Conservation (phyloP, 2,113 vertebrate genomes). For the Pycnonotus jocosus region DNA sequence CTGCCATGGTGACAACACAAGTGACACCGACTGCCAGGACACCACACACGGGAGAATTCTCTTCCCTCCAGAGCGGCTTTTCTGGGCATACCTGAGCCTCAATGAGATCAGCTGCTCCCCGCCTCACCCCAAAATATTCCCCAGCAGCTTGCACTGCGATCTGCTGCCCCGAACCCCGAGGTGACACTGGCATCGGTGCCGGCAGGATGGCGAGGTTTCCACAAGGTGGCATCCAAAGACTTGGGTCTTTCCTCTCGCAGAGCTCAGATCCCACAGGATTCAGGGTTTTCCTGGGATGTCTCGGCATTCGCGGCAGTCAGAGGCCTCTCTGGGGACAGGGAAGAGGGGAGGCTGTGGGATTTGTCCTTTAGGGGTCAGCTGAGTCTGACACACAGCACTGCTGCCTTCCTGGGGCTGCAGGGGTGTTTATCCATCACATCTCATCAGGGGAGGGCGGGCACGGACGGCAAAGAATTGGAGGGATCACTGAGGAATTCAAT, state of each 20-base stretch:
- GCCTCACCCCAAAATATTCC: neutral
- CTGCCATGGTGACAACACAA: neutral
- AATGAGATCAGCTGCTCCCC: neutral
- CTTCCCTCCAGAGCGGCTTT: neutral
- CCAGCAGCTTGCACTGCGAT: neutral
- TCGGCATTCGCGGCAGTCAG: neutral
- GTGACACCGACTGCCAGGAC: neutral
- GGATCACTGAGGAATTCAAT: rapidly evolving
- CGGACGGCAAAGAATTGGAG: rapidly evolving
- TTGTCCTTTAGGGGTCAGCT: neutral
- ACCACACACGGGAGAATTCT: rapidly evolving
- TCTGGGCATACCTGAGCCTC: neutral
- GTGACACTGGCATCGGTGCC: neutral
- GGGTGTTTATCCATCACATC: neutral
- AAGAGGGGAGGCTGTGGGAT: neutral
- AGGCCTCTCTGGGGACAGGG: neutral
- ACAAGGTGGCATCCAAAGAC: conserved; percentile 53
- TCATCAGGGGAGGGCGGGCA: neutral
- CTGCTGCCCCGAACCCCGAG: neutral
- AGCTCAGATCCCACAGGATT: neutral
- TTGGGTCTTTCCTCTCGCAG: neutral
- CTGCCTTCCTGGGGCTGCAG: neutral
- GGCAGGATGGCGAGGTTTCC: neutral
- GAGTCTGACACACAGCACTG: neutral
- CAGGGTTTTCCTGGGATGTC: neutral